Evolutionary conservation across 2,113 vertebrate species (phyloP).

Genomic region (Pseudonaja textilis): DNA sequence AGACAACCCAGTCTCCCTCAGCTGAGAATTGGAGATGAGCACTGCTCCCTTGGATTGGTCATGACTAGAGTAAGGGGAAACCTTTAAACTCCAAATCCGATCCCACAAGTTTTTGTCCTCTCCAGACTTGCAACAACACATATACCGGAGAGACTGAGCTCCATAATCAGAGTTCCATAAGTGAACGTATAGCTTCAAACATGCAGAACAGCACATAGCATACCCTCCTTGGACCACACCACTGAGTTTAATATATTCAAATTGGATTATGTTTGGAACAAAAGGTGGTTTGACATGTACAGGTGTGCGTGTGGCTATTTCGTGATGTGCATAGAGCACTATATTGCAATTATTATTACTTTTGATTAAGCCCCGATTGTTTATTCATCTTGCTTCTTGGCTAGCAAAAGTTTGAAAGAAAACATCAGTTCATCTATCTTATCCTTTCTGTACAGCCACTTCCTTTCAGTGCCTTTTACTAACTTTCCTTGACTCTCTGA

Average conservation of each 20-base stretch:
- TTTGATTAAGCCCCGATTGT: neutral
- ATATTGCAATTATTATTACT: neutral
- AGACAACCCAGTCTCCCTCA: too few relatives aligned
- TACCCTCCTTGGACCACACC: neutral
- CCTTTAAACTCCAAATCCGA: too few relatives aligned
- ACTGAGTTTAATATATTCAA: neutral
- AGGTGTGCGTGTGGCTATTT: neutral
- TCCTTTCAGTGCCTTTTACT: neutral
- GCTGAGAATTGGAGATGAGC: too few relatives aligned
- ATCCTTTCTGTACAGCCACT: neutral
- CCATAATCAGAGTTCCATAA: neutral
- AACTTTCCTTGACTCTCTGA: neutral
- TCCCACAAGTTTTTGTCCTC: neutral
- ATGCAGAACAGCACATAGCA: neutral
- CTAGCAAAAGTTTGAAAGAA: neutral
- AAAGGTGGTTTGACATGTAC: neutral
- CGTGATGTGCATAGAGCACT: neutral
- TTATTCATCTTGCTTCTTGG: neutral
- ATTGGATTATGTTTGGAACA: neutral
- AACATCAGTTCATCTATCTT: neutral
- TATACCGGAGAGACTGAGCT: too few relatives aligned
- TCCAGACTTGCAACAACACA: neutral
- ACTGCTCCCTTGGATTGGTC: too few relatives aligned
- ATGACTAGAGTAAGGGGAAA: too few relatives aligned
- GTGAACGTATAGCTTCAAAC: neutral